phyloP scores from a whole-genome alignment of 2,797 vertebrate genomes.

The Halcyon badia region DNA sequence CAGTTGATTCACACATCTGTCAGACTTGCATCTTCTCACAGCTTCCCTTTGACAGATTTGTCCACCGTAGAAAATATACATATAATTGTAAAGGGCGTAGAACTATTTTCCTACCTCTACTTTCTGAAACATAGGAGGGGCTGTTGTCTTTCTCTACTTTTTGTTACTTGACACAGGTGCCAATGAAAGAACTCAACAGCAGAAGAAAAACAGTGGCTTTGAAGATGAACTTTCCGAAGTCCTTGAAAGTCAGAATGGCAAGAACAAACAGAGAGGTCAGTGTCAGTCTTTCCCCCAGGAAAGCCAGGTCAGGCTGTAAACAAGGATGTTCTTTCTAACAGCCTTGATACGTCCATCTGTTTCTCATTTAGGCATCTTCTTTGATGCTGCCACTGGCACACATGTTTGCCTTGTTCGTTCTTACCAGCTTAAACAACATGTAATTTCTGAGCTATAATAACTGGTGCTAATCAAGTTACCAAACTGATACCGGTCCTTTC shows the following conservation, averaged over 20 bases:
- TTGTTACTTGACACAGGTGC: conserved; percentile 80
- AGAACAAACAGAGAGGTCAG: conserved; percentile 81
- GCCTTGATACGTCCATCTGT: conserved; percentile 20
- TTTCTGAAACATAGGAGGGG: not conserved
- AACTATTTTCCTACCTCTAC: not conserved
- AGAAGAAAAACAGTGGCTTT: conserved; percentile 75
- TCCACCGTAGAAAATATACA: not conserved
- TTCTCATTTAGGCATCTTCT: not conserved
- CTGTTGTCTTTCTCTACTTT: not conserved
- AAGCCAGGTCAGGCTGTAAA: conserved; percentile 43
- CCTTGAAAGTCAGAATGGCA: conserved; percentile 70
- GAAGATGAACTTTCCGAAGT: conserved; percentile 79
- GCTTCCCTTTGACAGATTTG: not conserved
- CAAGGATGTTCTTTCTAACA: conserved; percentile 40
- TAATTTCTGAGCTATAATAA: not conserved
- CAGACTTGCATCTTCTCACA: not conserved
- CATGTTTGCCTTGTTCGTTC: not conserved
- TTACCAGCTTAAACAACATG: not conserved
- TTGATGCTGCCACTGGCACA: not conserved
- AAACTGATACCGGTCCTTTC: not conserved
- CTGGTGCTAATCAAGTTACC: not conserved
- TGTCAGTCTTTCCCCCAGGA: conserved; percentile 15
- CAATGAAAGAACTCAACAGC: conserved; percentile 81
- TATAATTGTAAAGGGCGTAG: not conserved
- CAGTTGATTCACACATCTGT: not conserved